A percentile compares a stretch with the other conserved stretches of the same genome.
Conservation (phyloP, 2,113 vertebrate species). For the Callithrix jacchus region DNA sequence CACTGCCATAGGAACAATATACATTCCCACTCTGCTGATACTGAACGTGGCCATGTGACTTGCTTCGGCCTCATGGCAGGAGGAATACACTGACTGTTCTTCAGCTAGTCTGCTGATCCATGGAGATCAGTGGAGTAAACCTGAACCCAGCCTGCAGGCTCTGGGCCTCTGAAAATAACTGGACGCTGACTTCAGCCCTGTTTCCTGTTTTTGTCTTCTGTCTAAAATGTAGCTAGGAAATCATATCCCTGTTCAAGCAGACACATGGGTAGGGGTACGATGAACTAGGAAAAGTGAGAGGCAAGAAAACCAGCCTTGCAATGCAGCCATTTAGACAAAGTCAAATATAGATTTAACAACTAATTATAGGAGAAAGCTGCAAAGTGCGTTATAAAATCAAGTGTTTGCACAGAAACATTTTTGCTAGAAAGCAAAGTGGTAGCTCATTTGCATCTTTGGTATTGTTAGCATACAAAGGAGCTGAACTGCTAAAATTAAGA, state of each 20-base stretch:
- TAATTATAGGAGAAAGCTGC: slow-evolving; percentile 79
- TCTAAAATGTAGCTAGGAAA: neutral
- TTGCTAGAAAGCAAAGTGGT: slow-evolving; percentile 82
- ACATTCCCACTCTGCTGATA: rapidly evolving
- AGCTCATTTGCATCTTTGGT: slow-evolving; percentile 82
- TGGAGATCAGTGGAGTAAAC: neutral
- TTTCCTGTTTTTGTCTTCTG: neutral
- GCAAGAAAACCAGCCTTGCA: slow-evolving; percentile 61
- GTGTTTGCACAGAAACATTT: slow-evolving; percentile 84
- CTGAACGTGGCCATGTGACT: neutral
- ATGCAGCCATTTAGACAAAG: slow-evolving; percentile 74
- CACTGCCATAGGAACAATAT: neutral
- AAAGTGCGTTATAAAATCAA: slow-evolving; percentile 80
- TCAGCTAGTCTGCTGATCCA: neutral
- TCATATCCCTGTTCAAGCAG: neutral
- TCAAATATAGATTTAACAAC: slow-evolving; percentile 80
- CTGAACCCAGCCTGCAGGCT: neutral
- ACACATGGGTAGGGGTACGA: neutral
- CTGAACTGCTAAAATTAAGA: slow-evolving; percentile 83
- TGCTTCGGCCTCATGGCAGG: rapidly evolving
- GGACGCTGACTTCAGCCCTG: rapidly evolving
- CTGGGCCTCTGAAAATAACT: neutral
- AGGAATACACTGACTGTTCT: neutral
- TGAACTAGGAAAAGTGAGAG: slow-evolving; percentile 60
- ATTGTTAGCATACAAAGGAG: slow-evolving; percentile 82